Evolutionary conservation across 2,113 vertebrate species (phyloP).

Genomic region (Orthochromis indermauri): DNA sequence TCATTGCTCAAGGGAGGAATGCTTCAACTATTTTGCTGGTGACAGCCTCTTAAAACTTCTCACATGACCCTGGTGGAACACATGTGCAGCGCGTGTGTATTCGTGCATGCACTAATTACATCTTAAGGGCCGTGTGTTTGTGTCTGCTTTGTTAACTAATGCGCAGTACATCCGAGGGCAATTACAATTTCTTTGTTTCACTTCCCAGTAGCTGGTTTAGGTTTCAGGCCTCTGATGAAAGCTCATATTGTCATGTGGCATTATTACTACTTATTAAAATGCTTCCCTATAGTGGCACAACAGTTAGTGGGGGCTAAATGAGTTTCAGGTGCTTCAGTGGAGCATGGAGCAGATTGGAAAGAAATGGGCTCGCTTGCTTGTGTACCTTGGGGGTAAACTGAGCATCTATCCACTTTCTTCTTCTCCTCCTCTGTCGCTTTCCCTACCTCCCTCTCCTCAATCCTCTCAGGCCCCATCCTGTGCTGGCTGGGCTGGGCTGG

Average conservation of each 20-base stretch:
- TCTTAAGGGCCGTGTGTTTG: background rate
- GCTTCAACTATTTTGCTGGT: conserved; percentile 24
- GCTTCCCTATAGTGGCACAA: conserved; percentile 58
- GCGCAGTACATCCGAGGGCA: background rate
- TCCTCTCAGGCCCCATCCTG: conserved; percentile 17
- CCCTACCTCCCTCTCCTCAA: background rate
- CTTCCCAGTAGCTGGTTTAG: conserved; percentile 34
- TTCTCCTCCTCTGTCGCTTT: background rate
- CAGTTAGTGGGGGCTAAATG: conserved; percentile 64
- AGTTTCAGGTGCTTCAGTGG: conserved; percentile 65
- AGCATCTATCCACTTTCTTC: conserved; percentile 34
- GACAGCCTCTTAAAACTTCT: conserved; percentile 8
- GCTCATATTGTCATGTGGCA: conserved; percentile 49
- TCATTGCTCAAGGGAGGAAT: conserved; percentile 34
- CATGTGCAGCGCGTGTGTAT: background rate
- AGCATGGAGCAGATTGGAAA: conserved; percentile 52
- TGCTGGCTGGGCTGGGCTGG: conserved; percentile 3
- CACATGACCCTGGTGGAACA: conserved; percentile 33
- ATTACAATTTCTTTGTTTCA: conserved; percentile 23
- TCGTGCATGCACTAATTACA: background rate
- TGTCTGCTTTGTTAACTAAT: background rate
- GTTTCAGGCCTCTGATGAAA: conserved; percentile 48
- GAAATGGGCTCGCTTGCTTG: conserved; percentile 39
- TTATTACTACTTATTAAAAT: conserved; percentile 71
- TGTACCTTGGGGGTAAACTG: conserved; percentile 36